phyloP scores from a whole-genome alignment of 2,888 invertebrate genomes.

The Mimachlamys varia region DNA sequence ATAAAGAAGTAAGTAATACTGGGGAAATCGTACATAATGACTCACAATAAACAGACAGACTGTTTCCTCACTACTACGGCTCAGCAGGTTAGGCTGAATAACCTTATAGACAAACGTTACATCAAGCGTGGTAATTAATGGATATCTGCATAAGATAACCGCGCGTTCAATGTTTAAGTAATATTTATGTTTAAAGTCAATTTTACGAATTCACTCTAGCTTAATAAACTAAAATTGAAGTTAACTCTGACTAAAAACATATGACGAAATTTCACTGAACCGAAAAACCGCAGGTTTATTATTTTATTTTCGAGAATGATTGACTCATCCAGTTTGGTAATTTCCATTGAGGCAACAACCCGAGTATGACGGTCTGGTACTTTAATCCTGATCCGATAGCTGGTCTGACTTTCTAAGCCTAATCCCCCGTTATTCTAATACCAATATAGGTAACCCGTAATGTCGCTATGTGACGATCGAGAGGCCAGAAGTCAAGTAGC shows the following conservation, averaged over 20 bases:
- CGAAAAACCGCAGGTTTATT: slow-evolving; percentile 32
- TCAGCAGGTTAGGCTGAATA: not conserved
- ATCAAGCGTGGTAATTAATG: not conserved
- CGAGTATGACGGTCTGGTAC: not conserved
- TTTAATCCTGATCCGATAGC: not conserved
- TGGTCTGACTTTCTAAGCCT: slow-evolving; percentile 27
- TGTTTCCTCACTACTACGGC: not conserved
- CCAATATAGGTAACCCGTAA: not conserved
- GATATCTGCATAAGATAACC: not conserved
- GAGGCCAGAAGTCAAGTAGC: not conserved
- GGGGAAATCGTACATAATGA: not conserved
- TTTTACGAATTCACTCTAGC: too few relatives aligned
- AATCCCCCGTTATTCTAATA: not conserved
- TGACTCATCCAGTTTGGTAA: slow-evolving; percentile 22
- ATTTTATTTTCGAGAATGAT: slow-evolving; percentile 22
- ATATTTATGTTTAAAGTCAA: too few relatives aligned
- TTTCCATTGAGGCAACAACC: not conserved
- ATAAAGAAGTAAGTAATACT: not conserved
- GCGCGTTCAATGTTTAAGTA: too few relatives aligned
- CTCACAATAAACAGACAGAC: not conserved
- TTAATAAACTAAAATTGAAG: too few relatives aligned
- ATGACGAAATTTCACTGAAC: not conserved
- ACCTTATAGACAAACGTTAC: not conserved
- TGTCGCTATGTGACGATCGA: slow-evolving; percentile 8
- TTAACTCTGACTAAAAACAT: not conserved